Base-by-base conservation (phyloP, 2,797 vertebrate genomes). In the Perodicticus potto region DNA sequence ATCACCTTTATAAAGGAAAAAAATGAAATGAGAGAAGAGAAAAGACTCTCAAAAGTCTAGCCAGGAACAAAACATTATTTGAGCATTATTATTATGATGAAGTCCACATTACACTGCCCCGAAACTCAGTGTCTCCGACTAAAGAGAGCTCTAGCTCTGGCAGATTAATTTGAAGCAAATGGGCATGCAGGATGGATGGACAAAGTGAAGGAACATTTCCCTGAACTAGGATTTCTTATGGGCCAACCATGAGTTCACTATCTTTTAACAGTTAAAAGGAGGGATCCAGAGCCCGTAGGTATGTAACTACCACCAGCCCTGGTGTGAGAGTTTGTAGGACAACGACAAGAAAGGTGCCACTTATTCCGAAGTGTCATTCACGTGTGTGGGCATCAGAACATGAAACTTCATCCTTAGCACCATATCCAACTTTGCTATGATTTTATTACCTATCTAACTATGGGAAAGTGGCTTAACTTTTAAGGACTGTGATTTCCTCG, bases 41-140 rank as follows among this genome's bases (percentile, higher is more conserved):
- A 92, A 96, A 72, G 14, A 92, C 22, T 77, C 87, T 65, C 34
- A 93, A 78, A 76, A 74, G n/a, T 22, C 80, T 53, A 89, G 45
- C 32, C 7, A 74, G 34, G 2, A 27, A 37, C 14, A 73, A 82
- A 45, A 20, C 14, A 49, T 84, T 77, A 77, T 90, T 63, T 92
- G 37, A 94, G 74, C 22, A 9, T 70, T 16, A 43, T 9, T 29
- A 25, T 82, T 16, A 61, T 20, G 20, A 43, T 8, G 89, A 57
- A 65, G 12, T 92, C 40, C 37, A 96, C 37, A 9, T 89, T 70
- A 49, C 11, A 57, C 0, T 53, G 32, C 73, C 23, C 82, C 14
- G 34, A 17, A 14, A 84, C 85, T 84, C 76, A 43, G 63, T 23
- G 55, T 67, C 57, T 70, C 57, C 3, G 3, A 69, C 2, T 27